Conservation (phyloP, 1,140 invertebrate species). For the Solenopsis fugax region DNA sequence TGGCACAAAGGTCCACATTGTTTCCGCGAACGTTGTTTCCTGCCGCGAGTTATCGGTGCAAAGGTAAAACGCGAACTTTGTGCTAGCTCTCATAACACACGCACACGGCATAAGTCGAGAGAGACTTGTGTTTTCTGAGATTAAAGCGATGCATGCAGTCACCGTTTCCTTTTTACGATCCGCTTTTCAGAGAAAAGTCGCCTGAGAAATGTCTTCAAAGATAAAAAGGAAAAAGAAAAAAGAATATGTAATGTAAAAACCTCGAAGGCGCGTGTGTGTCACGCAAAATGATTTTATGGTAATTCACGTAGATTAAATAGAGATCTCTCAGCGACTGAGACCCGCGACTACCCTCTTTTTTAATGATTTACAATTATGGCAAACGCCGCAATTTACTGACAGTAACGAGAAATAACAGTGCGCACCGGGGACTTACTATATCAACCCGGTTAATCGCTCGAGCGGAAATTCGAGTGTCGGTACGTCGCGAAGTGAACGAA, state of each 20-base stretch:
- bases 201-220: background rate
- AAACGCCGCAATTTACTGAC: background rate
- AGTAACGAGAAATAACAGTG: constrained; percentile 14
- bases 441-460: constrained; percentile 17
- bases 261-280: background rate
- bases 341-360: background rate
- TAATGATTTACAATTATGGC: constrained; percentile 24
- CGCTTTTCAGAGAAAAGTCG: background rate
- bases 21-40: constrained; percentile 29
- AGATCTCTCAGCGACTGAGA: background rate
- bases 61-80: constrained; percentile 40
- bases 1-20: constrained; percentile 20
- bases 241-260: background rate
- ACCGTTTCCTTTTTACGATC: background rate
- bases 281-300: background rate
- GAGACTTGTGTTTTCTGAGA: background rate
- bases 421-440: background rate
- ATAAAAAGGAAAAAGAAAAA: background rate
- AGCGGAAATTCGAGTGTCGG: constrained; percentile 37
- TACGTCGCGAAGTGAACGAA: constrained; percentile 15
- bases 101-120: background rate
- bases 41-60: background rate
- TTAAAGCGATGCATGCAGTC: constrained; percentile 31
- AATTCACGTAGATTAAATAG: constrained; percentile 24
- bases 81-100: background rate